Base-by-base conservation (phyloP, 2,797 vertebrate genomes). In the Anguilla anguilla region DNA sequence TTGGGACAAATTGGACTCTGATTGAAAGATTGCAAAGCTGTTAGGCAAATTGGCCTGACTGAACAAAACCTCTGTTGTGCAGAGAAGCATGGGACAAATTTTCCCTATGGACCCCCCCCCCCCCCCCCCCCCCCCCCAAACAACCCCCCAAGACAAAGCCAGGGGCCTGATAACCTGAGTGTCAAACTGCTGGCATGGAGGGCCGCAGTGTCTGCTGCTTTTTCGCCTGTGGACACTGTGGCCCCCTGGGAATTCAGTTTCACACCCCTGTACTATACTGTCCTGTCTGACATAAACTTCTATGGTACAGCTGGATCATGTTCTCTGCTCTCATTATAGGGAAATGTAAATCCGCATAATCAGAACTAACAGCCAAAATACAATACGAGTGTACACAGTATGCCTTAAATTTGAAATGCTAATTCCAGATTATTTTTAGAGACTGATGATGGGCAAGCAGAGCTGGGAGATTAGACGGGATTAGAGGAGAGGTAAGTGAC, bases 1-100 rank as follows among this genome's bases (percentile, higher is more conserved):
- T 91, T 72, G 90, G 88, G 91, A 90, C 90, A 88, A 69, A 87
- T 83, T 86, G 72, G 88, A 89, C 67, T 28, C 83, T 2, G 46
- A 86, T 67, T 89, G 67, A 87, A 82, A 87, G 89, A 91, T 94
- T 88, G 90, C 89, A 87, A 31, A 90, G 87, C 94, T 92, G 93
- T 95, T 95, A 95, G 90, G 93, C 93, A 96, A 95, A 95, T 95
- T 35, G 87, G 88, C 86, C 22, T 2, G 74, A 91, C 89, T 93
- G 77, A 81, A 91, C 89, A 89, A 85, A 87, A 89, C 88, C 88
- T 92, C 85, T 74, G 89, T 87, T 85, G 88, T 84, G 83, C 90
- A 92, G 89, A 91, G 53, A 88, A 85, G 88, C 88, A 67, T 85
- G 31, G 67, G 88, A 87, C 87, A 93, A 51, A 94, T 95, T 95